Evolutionary conservation across 2,113 vertebrate genomes (phyloP), one percentile per base, ranked within the genome.

Genomic region (Lamprotornis superbus): DNA sequence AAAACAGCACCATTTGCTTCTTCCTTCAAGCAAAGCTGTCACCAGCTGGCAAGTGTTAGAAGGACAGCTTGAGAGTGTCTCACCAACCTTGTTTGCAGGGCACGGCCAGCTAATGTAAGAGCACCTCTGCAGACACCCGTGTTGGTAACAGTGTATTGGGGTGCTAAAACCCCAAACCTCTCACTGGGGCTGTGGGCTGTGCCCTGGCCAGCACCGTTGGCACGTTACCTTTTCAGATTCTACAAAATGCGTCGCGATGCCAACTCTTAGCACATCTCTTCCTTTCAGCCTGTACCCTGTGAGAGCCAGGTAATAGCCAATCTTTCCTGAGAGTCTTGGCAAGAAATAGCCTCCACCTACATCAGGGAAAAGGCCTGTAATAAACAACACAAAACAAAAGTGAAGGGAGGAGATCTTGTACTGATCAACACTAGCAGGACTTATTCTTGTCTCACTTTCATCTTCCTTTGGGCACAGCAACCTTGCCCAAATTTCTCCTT

Each of bases 331-430:
- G 53, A 99, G 99, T 82, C 98, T 98, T 50, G 99, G 99, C 97
- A 99, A 98, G 95, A 99, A 99, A 96, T 99, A 98, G 53, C 99
- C 99, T 46, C 99, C 99, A 40, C 99, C 99, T 22, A 99, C 99
- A 75, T 99, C 99, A 69, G 99, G 99, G 89, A 99, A 99, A 39
- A 99, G 97, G 33, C 99, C 99, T 99, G 89, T 15, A 96, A 97
- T 47, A 76, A 92, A 93, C 39, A 52, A 70, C 73, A 93, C 50
- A 39, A 90, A 87, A 86, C 18, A 68, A 5, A n/a, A 33, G 24
- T 79, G 31, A 91, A 70, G 27, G 22, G 50, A 71, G 23, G 59
- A 57, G 33, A 30, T 44, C 42, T 78, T 42, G 21, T 60, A 33
- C 44, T 40, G 15, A 33, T 49, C 12, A 28, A 11, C 55, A 79